Evolutionary conservation across 2,888 invertebrate genomes (phyloP).

Genomic region (Scrobipalpa costella): DNA sequence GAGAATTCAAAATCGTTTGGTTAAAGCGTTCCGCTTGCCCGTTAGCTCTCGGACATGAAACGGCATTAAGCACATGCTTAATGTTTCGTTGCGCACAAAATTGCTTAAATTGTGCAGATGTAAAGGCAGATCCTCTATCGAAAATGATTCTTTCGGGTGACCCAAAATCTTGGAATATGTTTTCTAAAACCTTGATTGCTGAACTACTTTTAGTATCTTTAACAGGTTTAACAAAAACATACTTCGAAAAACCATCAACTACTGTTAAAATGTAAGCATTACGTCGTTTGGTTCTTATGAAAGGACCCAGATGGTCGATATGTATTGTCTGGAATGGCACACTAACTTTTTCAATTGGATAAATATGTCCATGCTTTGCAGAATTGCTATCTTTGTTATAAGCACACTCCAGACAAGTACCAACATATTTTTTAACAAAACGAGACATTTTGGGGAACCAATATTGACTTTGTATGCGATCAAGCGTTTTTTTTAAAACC

Average conservation of each 20-base stretch:
- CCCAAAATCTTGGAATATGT: conserved; percentile 24
- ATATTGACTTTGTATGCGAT: too few relatives aligned
- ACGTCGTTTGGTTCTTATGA: conserved; percentile 46
- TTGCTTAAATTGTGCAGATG: conserved; percentile 45
- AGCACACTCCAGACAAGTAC: conserved; percentile 52
- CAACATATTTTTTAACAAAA: too few relatives aligned
- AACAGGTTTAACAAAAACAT: conserved; percentile 10
- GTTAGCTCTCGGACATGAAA: conserved; percentile 32
- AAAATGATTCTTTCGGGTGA: conserved; percentile 27
- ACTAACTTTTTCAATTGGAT: conserved; percentile 51
- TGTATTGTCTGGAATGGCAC: conserved; percentile 56
- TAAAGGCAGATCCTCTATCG: conserved; percentile 34
- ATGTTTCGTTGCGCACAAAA: conserved; percentile 41
- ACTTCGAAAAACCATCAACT: conserved; percentile 55
- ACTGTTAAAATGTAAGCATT: conserved; percentile 44
- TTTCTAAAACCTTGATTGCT: conserved; percentile 19
- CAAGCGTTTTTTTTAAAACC: conserved; percentile 49
- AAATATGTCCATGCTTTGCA: conserved; percentile 41
- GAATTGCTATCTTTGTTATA: conserved; percentile 43
- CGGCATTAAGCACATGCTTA: conserved; percentile 40
- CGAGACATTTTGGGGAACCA: too few relatives aligned
- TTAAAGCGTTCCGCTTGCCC: conserved; percentile 43
- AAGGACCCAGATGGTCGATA: conserved; percentile 59
- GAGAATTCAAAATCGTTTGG: too few relatives aligned
- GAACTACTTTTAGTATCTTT: not conserved